phyloP scores from a whole-genome alignment of 2,797 vertebrate genomes.

The Salarias fasciatus region DNA sequence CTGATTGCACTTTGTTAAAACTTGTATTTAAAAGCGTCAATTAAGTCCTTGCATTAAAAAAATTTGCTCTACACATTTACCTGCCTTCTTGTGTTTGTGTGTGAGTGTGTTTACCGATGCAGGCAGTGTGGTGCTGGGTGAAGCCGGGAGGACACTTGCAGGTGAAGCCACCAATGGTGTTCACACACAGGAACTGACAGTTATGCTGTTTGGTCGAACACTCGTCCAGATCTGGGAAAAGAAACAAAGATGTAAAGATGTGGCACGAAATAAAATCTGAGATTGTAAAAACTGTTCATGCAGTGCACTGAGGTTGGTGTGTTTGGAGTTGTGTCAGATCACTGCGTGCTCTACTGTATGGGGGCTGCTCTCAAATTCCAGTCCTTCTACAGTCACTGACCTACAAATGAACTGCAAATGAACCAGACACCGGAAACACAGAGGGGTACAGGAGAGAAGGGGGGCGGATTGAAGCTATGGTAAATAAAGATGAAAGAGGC shows the following conservation, averaged over 20 bases:
- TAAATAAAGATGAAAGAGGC: slow-evolving; percentile 67
- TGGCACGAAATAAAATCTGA: neutral
- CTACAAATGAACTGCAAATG: slow-evolving; percentile 70
- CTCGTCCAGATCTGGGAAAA: slow-evolving; percentile 91
- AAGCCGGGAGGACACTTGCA: slow-evolving; percentile 98
- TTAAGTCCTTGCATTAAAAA: too few relatives aligned
- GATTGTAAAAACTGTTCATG: too few relatives aligned
- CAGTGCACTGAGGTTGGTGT: neutral
- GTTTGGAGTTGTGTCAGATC: slow-evolving; percentile 6
- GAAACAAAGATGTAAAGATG: too few relatives aligned
- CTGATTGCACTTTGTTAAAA: too few relatives aligned
- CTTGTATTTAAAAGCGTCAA: too few relatives aligned
- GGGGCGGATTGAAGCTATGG: slow-evolving; percentile 38
- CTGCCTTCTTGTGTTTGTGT: neutral
- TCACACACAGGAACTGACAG: slow-evolving; percentile 98
- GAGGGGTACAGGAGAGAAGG: slow-evolving; percentile 50
- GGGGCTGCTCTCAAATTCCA: slow-evolving; percentile 56
- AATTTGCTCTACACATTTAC: too few relatives aligned
- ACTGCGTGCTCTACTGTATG: slow-evolving; percentile 20
- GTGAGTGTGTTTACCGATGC: slow-evolving; percentile 94
- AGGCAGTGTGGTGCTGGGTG: slow-evolving; percentile 96
- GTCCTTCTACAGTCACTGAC: slow-evolving; percentile 71
- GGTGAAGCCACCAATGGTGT: slow-evolving; percentile 97
- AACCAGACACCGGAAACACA: slow-evolving; percentile 72
- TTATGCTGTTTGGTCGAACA: slow-evolving; percentile 97